These are phyloP conservation scores for Acanthosepion esculentum DNA, from an alignment of 2,888 invertebrate genomes.

Conservation along the genomic window DNA sequence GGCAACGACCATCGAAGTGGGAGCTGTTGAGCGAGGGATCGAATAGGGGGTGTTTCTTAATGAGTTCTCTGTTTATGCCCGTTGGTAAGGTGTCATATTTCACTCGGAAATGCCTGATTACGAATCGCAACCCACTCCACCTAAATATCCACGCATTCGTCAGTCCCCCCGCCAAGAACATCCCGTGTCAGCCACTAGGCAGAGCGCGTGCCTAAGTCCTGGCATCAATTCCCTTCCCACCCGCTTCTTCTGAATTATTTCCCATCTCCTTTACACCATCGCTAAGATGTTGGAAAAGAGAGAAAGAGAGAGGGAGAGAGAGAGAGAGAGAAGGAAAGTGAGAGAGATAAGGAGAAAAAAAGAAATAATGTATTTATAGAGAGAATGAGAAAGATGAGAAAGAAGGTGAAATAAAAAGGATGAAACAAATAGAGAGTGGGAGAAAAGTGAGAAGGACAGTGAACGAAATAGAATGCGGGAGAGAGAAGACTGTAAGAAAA, in stretches of 20 bases:
- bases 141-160: not conserved
- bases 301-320: not conserved
- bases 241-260: not conserved
- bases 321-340: not conserved
- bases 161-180: not conserved
- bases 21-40: not conserved
- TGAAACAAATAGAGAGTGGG: not conserved
- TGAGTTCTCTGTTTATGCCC: conserved; percentile 1
- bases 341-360: not conserved
- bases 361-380: too few species aligned
- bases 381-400: not conserved
- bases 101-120: not conserved
- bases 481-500: not conserved
- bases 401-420: not conserved
- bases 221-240: not conserved
- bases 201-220: not conserved
- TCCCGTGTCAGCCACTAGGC: not conserved
- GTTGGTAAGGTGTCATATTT: conserved; percentile 33
- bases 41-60: not conserved
- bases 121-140: not conserved
- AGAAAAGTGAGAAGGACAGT: not conserved
- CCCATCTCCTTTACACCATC: not conserved
- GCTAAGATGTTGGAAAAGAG: not conserved
- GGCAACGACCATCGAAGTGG: not conserved
- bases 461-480: not conserved